Evolutionary conservation across 2,797 vertebrate genomes (phyloP).

Genomic region (Acanthornis magna): DNA sequence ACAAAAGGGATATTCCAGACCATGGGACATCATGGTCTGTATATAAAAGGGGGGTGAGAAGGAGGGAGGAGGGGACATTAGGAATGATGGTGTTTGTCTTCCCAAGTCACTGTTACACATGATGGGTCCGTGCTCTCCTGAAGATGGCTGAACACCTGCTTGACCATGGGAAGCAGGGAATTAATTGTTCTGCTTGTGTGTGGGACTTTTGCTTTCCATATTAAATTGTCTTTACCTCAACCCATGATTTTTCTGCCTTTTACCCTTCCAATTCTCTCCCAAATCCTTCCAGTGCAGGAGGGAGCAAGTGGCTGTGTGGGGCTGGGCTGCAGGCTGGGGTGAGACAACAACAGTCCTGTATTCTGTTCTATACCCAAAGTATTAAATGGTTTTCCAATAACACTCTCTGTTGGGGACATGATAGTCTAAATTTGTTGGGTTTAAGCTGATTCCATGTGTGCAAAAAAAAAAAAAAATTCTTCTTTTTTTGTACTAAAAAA

Average conservation of each 20-base stretch:
- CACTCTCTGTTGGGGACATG: background rate
- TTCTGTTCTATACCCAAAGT: background rate
- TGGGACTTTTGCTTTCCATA: background rate
- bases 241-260: background rate
- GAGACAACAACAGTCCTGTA: background rate
- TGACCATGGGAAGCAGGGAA: background rate
- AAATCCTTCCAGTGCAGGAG: background rate
- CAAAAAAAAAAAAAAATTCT: background rate
- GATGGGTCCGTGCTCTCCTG: background rate
- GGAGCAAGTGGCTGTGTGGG: fast-evolving
- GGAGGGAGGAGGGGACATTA: background rate
- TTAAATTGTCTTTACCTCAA: background rate
- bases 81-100: background rate
- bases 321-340: too few relatives aligned
- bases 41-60: background rate
- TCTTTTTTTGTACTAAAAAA: background rate
- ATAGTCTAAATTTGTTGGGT: background rate
- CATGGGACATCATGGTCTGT: background rate
- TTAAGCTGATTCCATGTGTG: background rate
- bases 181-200: background rate
- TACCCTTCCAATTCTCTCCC: background rate
- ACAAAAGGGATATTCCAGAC: background rate
- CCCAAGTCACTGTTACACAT: background rate
- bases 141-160: background rate
- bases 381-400: background rate